Conservation (phyloP, 35 echinoderm and acorn worm genomes). For the Apostichopus japonicus region DNA sequence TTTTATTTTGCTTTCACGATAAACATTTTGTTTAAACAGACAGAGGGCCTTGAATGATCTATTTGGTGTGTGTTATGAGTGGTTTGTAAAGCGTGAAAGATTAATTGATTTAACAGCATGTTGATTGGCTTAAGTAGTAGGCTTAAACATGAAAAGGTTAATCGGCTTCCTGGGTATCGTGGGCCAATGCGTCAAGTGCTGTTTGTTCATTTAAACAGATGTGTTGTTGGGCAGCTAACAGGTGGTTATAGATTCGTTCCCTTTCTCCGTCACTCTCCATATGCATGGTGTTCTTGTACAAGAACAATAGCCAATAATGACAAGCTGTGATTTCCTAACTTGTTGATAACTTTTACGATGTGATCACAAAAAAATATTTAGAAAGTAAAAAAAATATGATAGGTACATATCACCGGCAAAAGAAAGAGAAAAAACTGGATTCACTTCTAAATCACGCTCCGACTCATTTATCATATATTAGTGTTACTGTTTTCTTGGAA, state of each 20-base stretch:
- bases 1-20: too few relatives aligned
- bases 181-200: too few relatives aligned
- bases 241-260: background rate
- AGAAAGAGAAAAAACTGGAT: background rate
- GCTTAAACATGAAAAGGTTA: too few relatives aligned
- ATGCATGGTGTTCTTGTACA: background rate
- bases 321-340: background rate
- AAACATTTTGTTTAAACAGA: too few relatives aligned
- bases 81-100: too few relatives aligned
- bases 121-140: too few relatives aligned
- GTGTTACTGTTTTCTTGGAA: background rate
- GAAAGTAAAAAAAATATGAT: background rate
- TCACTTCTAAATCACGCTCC: background rate
- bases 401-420: background rate
- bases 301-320: background rate
- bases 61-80: too few relatives aligned
- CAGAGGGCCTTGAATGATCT: too few relatives aligned
- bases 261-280: background rate
- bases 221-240: background rate
- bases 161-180: too few relatives aligned
- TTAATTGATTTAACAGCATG: too few relatives aligned
- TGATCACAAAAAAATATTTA: background rate
- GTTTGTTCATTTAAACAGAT: too few relatives aligned
- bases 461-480: background rate
- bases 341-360: background rate